A percentile compares a stretch with the other conserved stretches of the same genome.
Evolutionary conservation across 2,797 vertebrate species (phyloP).

Genomic region (Xenentodon cancila): DNA sequence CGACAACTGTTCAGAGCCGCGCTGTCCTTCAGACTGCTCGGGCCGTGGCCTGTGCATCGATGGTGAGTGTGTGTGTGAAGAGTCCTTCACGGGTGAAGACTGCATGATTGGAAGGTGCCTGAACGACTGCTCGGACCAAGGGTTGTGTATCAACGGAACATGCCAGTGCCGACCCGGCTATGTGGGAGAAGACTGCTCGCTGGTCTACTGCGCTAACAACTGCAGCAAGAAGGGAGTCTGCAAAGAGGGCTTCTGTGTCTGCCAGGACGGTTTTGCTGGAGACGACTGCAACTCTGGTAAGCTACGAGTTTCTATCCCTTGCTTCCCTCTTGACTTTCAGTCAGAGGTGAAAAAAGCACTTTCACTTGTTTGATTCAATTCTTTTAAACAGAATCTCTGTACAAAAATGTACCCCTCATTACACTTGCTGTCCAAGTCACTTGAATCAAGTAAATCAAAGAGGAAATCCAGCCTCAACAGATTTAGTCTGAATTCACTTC

Average conservation of each 20-base stretch:
- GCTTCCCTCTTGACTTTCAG: not conserved
- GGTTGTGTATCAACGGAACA: slow-evolving; percentile 89
- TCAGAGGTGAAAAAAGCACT: slow-evolving; percentile 19
- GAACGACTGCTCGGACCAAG: slow-evolving; percentile 92
- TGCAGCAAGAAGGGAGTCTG: slow-evolving; percentile 92
- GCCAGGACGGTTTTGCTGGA: slow-evolving; percentile 90
- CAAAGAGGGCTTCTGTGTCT: slow-evolving; percentile 90
- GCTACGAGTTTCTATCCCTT: slow-evolving; percentile 22
- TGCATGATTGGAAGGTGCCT: slow-evolving; percentile 91
- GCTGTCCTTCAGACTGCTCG: slow-evolving; percentile 91
- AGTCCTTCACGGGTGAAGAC: slow-evolving; percentile 90
- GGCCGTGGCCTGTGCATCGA: slow-evolving; percentile 92
- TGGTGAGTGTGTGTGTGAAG: slow-evolving; percentile 94
- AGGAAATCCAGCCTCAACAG: too few relatives aligned
- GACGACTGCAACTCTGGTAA: slow-evolving; percentile 96
- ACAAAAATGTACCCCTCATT: slow-evolving; percentile 9
- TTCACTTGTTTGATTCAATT: slow-evolving; percentile 30
- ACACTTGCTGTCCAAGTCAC: too few relatives aligned
- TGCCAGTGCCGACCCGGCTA: slow-evolving; percentile 92
- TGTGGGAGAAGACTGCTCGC: slow-evolving; percentile 89
- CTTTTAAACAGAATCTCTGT: slow-evolving; percentile 16
- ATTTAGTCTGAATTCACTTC: too few relatives aligned
- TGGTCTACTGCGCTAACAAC: slow-evolving; percentile 89
- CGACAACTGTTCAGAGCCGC: slow-evolving; percentile 92
- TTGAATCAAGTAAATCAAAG: too few relatives aligned